A percentile compares a stretch with the other conserved stretches of the same genome.
Conservation (phyloP, 2,888 invertebrate genomes). For the Uropetala carovei region DNA sequence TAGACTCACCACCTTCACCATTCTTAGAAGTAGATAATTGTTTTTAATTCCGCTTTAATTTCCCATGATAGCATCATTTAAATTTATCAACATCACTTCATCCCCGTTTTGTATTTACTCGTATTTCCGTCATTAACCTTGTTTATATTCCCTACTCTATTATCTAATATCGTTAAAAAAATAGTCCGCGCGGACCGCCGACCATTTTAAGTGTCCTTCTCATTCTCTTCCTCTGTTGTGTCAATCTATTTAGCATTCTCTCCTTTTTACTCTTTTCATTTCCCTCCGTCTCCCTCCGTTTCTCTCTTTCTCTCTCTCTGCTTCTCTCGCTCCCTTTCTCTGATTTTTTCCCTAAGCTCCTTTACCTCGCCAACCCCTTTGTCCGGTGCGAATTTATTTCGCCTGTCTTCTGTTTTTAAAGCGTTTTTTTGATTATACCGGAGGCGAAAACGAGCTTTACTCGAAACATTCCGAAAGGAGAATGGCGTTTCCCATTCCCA, state of each 20-base stretch:
- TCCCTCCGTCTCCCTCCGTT: background rate
- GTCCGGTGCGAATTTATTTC: conserved; percentile 60
- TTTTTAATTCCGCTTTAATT: too few species aligned
- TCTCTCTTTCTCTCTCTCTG: background rate
- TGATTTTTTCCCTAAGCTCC: conserved; percentile 56
- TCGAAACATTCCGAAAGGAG: conserved; percentile 54
- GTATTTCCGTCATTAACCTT: too few species aligned
- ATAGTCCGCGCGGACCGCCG: too few species aligned
- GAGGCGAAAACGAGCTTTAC: conserved; percentile 63
- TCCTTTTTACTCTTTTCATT: background rate
- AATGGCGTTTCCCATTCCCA: conserved; percentile 28
- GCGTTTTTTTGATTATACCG: conserved; percentile 45
- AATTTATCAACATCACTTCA: too few species aligned
- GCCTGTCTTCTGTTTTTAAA: conserved; percentile 52
- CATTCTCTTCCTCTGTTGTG: too few species aligned
- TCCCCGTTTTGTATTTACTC: too few species aligned
- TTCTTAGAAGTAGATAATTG: too few species aligned
- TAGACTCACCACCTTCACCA: too few species aligned
- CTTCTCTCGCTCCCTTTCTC: background rate
- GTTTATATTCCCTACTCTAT: too few species aligned
- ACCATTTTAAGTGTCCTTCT: too few species aligned
- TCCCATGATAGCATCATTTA: too few species aligned
- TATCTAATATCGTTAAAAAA: too few species aligned
- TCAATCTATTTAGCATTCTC: background rate
- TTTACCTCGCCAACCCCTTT: conserved; percentile 52